Evolutionary conservation across 1,140 invertebrate genomes (phyloP).

Genomic region (Drosophila tani): DNA sequence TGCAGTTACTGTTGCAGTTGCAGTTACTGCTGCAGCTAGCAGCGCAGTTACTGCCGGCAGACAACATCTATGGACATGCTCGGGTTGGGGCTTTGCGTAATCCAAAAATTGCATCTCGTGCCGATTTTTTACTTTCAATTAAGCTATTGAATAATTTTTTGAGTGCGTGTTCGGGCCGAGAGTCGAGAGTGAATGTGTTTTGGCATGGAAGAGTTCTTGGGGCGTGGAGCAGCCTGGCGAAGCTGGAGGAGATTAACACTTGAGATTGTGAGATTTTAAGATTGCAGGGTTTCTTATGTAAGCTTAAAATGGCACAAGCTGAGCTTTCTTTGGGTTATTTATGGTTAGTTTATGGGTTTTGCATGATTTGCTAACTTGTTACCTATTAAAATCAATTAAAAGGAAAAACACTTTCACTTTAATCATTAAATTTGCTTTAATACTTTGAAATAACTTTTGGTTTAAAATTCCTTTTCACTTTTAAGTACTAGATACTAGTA

Average conservation of each 20-base stretch:
- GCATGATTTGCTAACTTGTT: neutral
- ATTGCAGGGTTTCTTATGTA: slow-evolving; percentile 12
- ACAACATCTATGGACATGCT: slow-evolving; percentile 59
- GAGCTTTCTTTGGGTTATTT: neutral
- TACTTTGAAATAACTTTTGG: too few species aligned
- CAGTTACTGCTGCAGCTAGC: slow-evolving; percentile 23
- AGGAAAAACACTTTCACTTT: neutral
- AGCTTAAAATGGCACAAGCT: neutral
- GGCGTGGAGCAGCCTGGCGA: slow-evolving; percentile 1
- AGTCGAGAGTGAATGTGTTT: slow-evolving; percentile 63
- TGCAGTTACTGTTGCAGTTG: slow-evolving; percentile 4
- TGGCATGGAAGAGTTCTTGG: slow-evolving; percentile 47
- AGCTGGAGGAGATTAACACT: slow-evolving; percentile 5
- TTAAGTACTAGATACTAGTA: too few species aligned
- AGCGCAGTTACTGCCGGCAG: slow-evolving; percentile 35
- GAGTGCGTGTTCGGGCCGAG: slow-evolving; percentile 64
- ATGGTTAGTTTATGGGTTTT: neutral
- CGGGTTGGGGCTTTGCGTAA: slow-evolving; percentile 69
- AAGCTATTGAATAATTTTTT: slow-evolving; percentile 83
- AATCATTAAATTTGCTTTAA: neutral
- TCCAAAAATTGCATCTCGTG: slow-evolving; percentile 79
- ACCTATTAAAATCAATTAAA: neutral
- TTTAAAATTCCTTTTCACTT: too few species aligned
- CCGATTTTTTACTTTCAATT: slow-evolving; percentile 79
- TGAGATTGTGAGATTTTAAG: slow-evolving; percentile 2